Conservation (phyloP, 2,888 invertebrate species). For the Branchellion lobata region DNA sequence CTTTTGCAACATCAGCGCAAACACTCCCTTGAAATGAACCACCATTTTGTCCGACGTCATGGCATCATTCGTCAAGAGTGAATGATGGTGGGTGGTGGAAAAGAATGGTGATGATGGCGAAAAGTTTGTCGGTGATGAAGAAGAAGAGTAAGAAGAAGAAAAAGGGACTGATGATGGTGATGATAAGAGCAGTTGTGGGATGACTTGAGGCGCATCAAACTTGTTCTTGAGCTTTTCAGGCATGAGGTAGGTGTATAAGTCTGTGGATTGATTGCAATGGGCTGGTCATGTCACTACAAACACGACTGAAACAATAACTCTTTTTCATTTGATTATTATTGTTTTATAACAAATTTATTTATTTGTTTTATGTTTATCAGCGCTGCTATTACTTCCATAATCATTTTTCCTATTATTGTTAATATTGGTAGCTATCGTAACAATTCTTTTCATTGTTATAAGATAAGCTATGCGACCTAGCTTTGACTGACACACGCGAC, state of each 20-base stretch:
- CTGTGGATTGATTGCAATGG: no score
- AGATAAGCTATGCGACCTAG: neutral
- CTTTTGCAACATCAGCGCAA: constrained; percentile 55
- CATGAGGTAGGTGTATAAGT: neutral
- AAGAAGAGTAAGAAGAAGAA: neutral
- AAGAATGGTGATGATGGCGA: constrained; percentile 14
- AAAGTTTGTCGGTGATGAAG: neutral
- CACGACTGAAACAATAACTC: no score
- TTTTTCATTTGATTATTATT: no score
- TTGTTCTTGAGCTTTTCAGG: neutral
- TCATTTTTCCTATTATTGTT: no score
- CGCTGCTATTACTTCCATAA: no score
- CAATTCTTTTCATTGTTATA: no score
- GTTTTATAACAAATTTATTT: no score
- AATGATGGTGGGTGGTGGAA: neutral
- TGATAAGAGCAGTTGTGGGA: neutral
- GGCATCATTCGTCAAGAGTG: neutral
- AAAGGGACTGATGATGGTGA: neutral
- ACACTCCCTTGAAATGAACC: constrained; percentile 49
- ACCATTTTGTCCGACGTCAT: constrained; percentile 3
- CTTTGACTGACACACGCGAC: constrained; percentile 5
- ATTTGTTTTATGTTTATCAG: no score
- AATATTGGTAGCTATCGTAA: no score
- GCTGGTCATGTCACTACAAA: no score
- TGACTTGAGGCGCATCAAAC: neutral